A percentile compares a stretch with the other conserved stretches of the same genome.
These are phyloP conservation scores for Caenorhabditis sp. DNA, from an alignment of 2,888 invertebrate genomes.

Conservation along the genomic window DNA sequence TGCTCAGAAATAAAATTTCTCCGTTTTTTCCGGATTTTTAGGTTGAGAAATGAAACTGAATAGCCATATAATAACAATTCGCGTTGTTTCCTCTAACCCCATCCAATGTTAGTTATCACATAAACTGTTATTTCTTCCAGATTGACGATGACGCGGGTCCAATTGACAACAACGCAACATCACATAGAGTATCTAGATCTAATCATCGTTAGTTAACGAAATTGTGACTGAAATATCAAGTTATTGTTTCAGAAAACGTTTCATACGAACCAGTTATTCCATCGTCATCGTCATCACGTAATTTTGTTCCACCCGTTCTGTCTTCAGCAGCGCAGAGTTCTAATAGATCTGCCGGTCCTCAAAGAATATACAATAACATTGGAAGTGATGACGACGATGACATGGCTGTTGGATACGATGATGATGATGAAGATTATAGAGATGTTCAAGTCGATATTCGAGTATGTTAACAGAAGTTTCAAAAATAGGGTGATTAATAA, in stretches of 20 bases:
- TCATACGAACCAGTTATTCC: background rate
- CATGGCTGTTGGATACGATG: conserved; percentile 11
- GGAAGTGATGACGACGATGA: conserved; percentile 31
- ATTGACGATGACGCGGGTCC: conserved; percentile 8
- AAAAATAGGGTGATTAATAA: background rate
- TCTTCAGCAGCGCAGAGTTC: background rate
- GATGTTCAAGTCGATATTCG: conserved; percentile 1
- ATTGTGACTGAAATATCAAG: no score
- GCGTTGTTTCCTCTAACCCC: background rate
- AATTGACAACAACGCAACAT: conserved; percentile 5
- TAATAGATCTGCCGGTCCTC: background rate
- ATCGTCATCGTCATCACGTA: background rate
- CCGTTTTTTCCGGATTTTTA: no score
- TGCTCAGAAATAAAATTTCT: no score
- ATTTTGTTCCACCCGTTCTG: background rate
- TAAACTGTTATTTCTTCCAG: conserved; percentile 4
- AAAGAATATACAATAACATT: background rate
- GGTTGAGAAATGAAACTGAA: no score
- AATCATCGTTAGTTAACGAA: background rate
- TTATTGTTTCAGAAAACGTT: background rate
- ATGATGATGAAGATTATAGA: conserved; percentile 13
- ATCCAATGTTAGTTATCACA: background rate
- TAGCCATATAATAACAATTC: no score
- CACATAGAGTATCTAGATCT: background rate
- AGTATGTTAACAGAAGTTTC: background rate